phyloP scores from a whole-genome alignment of 2,797 vertebrate genomes.

The Petrocephalus schoutedeni region DNA sequence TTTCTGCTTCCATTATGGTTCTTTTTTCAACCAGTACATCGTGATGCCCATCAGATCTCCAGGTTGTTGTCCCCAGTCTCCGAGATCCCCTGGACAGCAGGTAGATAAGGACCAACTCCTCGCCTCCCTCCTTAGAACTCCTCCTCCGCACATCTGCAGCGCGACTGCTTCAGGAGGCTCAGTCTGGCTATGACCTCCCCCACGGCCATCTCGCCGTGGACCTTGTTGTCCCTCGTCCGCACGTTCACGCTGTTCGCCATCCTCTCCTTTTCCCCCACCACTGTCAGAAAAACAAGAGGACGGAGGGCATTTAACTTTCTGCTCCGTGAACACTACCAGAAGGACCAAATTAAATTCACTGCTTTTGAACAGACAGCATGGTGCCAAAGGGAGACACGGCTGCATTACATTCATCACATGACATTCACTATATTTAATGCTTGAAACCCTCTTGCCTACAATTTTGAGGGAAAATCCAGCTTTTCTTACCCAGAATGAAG shows the following conservation, averaged over 20 bases:
- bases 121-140: conserved; percentile 62
- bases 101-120: background rate
- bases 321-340: background rate
- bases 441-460: background rate
- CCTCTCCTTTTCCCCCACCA: conserved; percentile 94
- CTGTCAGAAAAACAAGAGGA: conserved; percentile 51
- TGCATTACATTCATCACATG: background rate
- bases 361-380: too few relatives aligned
- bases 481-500: conserved; percentile 86
- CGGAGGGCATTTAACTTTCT: background rate
- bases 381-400: background rate
- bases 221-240: conserved; percentile 88
- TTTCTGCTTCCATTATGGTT: background rate
- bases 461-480: background rate
- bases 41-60: background rate
- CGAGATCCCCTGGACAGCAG: background rate
- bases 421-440: background rate
- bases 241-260: conserved; percentile 75
- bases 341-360: background rate
- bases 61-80: background rate
- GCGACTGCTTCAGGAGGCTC: conserved; percentile 69
- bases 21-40: background rate
- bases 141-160: conserved; percentile 74
- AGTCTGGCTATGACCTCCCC: conserved; percentile 73
- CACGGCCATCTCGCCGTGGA: conserved; percentile 78